Percentiles rank a stretch among this genome's conserved stretches.
Conservation (phyloP, 2,888 invertebrate species). For the Watsonalla binaria region DNA sequence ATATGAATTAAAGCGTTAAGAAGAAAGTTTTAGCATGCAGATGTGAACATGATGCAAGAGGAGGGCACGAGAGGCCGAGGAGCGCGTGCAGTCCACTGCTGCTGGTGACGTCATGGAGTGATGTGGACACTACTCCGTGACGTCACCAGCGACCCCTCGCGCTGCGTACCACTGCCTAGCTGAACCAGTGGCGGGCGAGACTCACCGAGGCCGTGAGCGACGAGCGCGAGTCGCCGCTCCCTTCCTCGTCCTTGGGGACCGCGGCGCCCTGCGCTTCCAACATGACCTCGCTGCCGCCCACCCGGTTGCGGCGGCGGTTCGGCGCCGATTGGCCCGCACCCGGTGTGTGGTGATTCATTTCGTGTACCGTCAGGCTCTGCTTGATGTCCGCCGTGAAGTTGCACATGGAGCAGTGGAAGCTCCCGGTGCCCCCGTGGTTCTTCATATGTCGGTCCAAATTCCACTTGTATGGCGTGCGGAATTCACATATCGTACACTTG, state of each 20-base stretch:
- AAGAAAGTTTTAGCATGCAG: constrained; percentile 20
- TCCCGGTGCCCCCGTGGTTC: constrained; percentile 92
- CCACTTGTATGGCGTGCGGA: constrained; percentile 94
- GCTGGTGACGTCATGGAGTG: constrained; percentile 18
- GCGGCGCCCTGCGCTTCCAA: constrained; percentile 42
- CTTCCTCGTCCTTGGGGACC: constrained; percentile 68
- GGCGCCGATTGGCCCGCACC: constrained; percentile 83
- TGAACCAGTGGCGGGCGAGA: constrained; percentile 28
- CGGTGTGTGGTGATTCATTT: constrained; percentile 93
- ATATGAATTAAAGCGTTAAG: constrained; percentile 13
- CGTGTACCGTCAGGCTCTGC: constrained; percentile 93
- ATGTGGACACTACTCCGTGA: constrained; percentile 47
- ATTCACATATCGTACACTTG: constrained; percentile 95
- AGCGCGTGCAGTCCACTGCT: constrained; percentile 27
- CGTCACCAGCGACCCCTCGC: constrained; percentile 56
- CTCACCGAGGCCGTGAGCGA: constrained; percentile 68
- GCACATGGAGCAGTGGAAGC: constrained; percentile 90
- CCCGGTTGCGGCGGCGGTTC: constrained; percentile 83
- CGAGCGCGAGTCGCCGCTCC: constrained; percentile 71
- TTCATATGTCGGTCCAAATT: constrained; percentile 96
- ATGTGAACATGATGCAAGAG: constrained; percentile 37
- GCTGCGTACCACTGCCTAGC: constrained; percentile 21
- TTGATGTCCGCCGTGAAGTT: constrained; percentile 95
- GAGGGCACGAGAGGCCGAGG: constrained; percentile 44
- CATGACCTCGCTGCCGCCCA: constrained; percentile 83